Conservation (phyloP, 1,140 invertebrate genomes). For the Halesus radiatus region DNA sequence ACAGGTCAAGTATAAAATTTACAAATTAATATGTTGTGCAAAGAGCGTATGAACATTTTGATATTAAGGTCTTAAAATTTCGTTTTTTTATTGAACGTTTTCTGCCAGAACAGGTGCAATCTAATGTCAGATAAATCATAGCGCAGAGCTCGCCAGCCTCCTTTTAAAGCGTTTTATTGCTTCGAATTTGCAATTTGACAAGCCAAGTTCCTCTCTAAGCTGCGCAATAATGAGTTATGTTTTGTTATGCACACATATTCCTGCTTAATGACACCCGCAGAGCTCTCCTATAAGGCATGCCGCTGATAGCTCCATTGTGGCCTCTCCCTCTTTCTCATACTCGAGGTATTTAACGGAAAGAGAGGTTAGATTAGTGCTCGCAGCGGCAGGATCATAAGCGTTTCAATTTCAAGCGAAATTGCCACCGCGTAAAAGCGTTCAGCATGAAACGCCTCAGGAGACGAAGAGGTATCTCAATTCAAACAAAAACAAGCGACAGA, state of each 20-base stretch:
- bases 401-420: slow-evolving; percentile 42
- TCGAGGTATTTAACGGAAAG: too few relatives aligned
- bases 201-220: neutral
- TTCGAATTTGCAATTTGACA: neutral
- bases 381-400: slow-evolving; percentile 10
- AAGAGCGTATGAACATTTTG: neutral
- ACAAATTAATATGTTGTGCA: neutral
- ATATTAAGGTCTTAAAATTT: neutral
- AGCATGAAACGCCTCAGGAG: slow-evolving; percentile 44
- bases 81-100: neutral
- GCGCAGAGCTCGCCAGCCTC: neutral
- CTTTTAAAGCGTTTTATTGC: too few relatives aligned
- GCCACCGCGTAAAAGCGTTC: slow-evolving; percentile 49
- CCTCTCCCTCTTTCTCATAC: too few relatives aligned
- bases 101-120: neutral
- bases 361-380: too few relatives aligned
- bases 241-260: slow-evolving; percentile 45
- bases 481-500: neutral
- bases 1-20: too few relatives aligned
- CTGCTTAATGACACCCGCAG: slow-evolving; percentile 19
- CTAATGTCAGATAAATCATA: neutral
- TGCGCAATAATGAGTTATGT: slow-evolving; percentile 5
- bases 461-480: slow-evolving; percentile 15
- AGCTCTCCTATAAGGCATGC: neutral
- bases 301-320: too few relatives aligned